Evolutionary conservation across 1,140 invertebrate species (phyloP).

Genomic region (Grapholita molesta): DNA sequence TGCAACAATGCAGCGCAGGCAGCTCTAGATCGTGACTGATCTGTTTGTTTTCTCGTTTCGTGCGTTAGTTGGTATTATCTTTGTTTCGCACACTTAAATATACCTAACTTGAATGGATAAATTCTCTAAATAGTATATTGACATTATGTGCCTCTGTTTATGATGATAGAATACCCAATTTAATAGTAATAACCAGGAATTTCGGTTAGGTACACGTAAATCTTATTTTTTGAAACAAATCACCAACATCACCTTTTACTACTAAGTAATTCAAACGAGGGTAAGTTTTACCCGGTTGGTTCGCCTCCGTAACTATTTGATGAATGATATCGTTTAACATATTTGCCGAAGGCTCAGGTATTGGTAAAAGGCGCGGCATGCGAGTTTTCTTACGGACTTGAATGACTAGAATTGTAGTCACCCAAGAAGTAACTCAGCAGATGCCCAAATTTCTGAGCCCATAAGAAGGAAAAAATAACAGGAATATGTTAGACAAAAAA

Average conservation of each 20-base stretch:
- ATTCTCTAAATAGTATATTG: no score
- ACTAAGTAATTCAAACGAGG: background rate
- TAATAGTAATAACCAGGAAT: background rate
- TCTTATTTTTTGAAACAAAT: no score
- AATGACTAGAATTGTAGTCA: no score
- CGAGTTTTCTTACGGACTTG: background rate
- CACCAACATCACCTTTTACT: no score
- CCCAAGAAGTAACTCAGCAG: no score
- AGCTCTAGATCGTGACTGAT: conserved; percentile 36
- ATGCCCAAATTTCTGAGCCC: no score
- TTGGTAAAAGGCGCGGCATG: background rate
- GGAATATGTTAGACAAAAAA: no score
- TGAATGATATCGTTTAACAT: background rate
- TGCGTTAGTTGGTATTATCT: conserved; percentile 15
- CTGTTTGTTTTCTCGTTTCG: conserved; percentile 27
- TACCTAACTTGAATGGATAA: no score
- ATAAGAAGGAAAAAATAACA: no score
- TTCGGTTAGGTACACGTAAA: background rate
- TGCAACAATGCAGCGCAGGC: conserved; percentile 42
- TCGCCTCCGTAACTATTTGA: background rate
- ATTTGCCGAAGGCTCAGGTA: background rate
- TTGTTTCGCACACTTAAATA: background rate
- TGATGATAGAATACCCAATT: background rate
- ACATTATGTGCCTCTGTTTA: no score
- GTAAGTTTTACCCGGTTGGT: background rate